Base-by-base conservation (phyloP, 2,113 vertebrate genomes). In the Bungarus multicinctus region DNA sequence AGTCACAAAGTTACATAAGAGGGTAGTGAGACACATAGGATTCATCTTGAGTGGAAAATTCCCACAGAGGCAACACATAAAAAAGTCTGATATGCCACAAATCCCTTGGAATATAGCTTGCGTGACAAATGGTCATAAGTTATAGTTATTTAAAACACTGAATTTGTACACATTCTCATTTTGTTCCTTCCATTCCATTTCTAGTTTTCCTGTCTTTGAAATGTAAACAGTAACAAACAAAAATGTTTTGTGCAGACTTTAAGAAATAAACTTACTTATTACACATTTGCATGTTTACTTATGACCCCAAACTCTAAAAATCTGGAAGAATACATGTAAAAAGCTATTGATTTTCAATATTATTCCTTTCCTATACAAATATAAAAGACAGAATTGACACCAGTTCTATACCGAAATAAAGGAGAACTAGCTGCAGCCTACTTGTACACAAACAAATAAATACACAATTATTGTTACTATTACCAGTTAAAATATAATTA, bases 401-500 rank as follows among this genome's bases (percentile, higher is more conserved):
- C 90, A 64, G 3, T 39, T 2, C 89, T 93, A 14, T 45, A 3
- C 55, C 90, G 55, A 86, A 85, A 0, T 39, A 53, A 55, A 58
- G 34, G 85, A 88, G 55, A 90, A 87, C 57, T 93, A 92, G 91
- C 90, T 93, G 81, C 7, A 90, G 47, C 43, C 90, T 88, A 96
- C 74, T 91, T 81, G 5, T 10, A 50, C 30, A 52, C 22, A 20
- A 25, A 1, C 89, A 81, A 88, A 89, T 86, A 86, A 94, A 52
- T 30, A 7, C 25, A 34, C 69, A 57, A 93, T 74, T 74, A 74
- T 57, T 55, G 52, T 94, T 94, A 55, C 93, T 91, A 90, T 93
- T 92, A 69, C 91, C 93, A 89, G 92, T 94, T 91, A 89, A 93
- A 92, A 94, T 94, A 95, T 64, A 95, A 91, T 43, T 81, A 90